Conservation (phyloP, 2,113 vertebrate genomes). For the Gasterosteus aculeatus region DNA sequence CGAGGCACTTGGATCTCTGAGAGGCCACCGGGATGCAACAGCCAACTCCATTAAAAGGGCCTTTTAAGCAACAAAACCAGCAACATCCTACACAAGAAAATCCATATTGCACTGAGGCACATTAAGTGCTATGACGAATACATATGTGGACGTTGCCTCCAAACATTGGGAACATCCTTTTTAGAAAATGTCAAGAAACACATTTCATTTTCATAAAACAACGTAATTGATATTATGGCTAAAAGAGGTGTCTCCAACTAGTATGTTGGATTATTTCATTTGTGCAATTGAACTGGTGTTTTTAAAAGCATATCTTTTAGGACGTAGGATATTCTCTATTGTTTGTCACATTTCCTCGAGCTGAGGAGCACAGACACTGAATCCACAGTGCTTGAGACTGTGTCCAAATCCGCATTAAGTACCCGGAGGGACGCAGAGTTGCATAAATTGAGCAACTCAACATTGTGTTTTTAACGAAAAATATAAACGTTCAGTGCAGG, state of each 20-base stretch:
- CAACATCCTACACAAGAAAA: conserved; percentile 4
- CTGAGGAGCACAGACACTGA: conserved; percentile 16
- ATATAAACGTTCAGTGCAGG: neutral
- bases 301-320: neutral
- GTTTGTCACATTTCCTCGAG: conserved; percentile 33
- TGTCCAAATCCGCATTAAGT: conserved; percentile 54
- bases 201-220: neutral
- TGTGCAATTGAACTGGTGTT: neutral
- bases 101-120: neutral
- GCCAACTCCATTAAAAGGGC: conserved; percentile 39
- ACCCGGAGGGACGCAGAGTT: too few species aligned
- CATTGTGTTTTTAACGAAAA: neutral
- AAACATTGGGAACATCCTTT: neutral
- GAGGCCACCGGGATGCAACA: conserved; percentile 23
- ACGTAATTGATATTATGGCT: neutral
- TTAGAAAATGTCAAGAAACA: neutral
- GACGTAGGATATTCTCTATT: conserved; percentile 9
- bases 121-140: neutral
- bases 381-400: conserved; percentile 39
- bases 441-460: neutral
- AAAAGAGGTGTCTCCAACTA: neutral
- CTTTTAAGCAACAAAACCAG: conserved; percentile 30
- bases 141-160: too few species aligned
- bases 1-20: conserved; percentile 43
- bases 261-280: neutral